Conservation (phyloP, 2,113 vertebrate species). For the Deroptyus accipitrinus region DNA sequence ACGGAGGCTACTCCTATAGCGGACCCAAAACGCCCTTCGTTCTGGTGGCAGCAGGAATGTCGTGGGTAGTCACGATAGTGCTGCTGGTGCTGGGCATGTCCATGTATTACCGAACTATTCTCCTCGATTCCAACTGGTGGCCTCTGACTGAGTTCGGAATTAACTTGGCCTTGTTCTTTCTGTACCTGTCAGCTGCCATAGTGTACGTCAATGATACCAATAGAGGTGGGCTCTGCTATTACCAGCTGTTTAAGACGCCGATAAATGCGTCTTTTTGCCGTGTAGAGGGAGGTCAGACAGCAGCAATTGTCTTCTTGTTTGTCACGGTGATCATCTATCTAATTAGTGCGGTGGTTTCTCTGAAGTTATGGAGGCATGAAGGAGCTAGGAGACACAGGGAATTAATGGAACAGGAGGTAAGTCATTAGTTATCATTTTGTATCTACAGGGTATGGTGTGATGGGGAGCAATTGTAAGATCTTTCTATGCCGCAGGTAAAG, state of each 20-base stretch:
- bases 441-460: accelerated
- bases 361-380: slow-evolving; percentile 94
- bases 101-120: slow-evolving; percentile 92
- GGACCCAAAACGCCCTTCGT: slow-evolving; percentile 92
- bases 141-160: slow-evolving; percentile 89
- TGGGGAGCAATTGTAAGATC: not conserved
- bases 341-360: slow-evolving; percentile 80
- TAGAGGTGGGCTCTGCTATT: slow-evolving; percentile 88
- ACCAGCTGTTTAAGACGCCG: slow-evolving; percentile 83
- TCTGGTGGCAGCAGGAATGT: slow-evolving; percentile 85
- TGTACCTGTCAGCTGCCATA: slow-evolving; percentile 84
- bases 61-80: slow-evolving; percentile 87
- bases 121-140: slow-evolving; percentile 94
- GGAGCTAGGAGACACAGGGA: slow-evolving; percentile 81
- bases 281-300: slow-evolving; percentile 89
- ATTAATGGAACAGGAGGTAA: slow-evolving; percentile 80
- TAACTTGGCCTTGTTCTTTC: slow-evolving; percentile 82
- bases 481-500: accelerated
- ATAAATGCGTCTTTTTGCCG: slow-evolving; percentile 87
- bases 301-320: slow-evolving; percentile 90
- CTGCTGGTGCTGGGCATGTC: slow-evolving; percentile 90
- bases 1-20: slow-evolving; percentile 78
- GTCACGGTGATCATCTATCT: slow-evolving; percentile 86
- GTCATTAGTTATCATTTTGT: not conserved
- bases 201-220: slow-evolving; percentile 90